Evolutionary conservation across 1,140 invertebrate species (phyloP), one percentile per base, ranked within the genome.

Genomic region (Drosophila lini): DNA sequence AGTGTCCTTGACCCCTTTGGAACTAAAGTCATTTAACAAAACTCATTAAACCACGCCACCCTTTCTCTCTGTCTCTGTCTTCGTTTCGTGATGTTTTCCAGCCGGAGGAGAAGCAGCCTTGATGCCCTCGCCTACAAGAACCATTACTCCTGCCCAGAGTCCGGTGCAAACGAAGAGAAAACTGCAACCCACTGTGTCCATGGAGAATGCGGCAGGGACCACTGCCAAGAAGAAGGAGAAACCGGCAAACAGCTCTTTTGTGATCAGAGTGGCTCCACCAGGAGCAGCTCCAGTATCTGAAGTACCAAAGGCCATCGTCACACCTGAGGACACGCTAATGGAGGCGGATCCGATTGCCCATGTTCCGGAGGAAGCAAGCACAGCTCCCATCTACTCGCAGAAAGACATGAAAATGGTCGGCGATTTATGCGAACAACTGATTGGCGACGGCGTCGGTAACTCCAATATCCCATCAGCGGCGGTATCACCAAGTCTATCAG

Each of bases 121-220:
- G 91, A 94, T 91, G 94, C 94, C 50, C 93, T 94, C 90, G 91
- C 94, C 94, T 41, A 94, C 94, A 45, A 92, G 94, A 59, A 94
- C 94, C 36, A 93, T 94, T 9, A 94, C 92, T 41, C 91, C 91
- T 32, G 77, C 84, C 52, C 85, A 91, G 55, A 91, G 86, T 48
- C 81, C 83, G 13, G 81, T 90, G 38, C 92, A 92, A 55, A 78
- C 81, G 2, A 96, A 96, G 86, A 93, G 95, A 45, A 96, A 96
- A 91, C 89, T 96, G 19, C 95, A 96, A 86, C 94, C 94, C 9
- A 95, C 95, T 13, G 94, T 95, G 50, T 96, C 95, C 57, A 95
- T 94, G 64, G 95, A 95, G 59, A 92, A 92, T 53, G 91, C 91
- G 8, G 73, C 81, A 11, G 88, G 82, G 19, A 85, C 74, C 28